Percentiles rank a stretch among this genome's conserved stretches.
Conservation (phyloP, 2,113 vertebrate species). For the Tyrannus savana region DNA sequence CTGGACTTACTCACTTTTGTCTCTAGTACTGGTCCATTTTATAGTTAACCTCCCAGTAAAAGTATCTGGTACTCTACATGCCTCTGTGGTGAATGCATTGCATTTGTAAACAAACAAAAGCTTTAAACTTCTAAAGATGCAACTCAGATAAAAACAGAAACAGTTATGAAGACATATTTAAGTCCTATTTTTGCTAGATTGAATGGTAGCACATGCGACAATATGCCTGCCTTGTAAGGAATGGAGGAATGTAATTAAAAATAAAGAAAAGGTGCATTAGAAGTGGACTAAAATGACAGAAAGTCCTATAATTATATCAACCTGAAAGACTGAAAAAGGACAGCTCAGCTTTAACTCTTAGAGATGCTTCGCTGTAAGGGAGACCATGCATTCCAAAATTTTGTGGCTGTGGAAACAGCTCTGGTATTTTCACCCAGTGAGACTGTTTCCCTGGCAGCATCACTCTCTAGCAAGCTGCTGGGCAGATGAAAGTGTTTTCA, state of each 20-base stretch:
- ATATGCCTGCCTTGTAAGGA: background rate
- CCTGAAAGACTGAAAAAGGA: background rate
- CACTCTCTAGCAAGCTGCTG: background rate
- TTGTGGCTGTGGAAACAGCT: conserved; percentile 14
- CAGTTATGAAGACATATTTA: background rate
- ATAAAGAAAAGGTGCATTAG: background rate
- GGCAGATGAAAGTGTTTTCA: background rate
- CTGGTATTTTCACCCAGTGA: conserved; percentile 22
- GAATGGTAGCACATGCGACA: background rate
- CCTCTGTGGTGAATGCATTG: background rate
- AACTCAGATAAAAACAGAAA: background rate
- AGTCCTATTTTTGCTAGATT: background rate
- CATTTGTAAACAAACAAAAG: background rate
- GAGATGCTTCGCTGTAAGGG: background rate
- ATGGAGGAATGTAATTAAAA: background rate
- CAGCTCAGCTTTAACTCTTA: background rate
- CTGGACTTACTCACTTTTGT: background rate
- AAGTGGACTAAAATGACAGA: background rate
- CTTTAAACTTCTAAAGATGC: background rate
- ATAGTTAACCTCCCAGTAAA: background rate
- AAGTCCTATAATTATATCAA: background rate
- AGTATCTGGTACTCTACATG: background rate
- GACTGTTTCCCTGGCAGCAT: background rate
- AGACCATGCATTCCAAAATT: background rate
- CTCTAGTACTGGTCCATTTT: background rate